These are phyloP conservation scores for Cranoglanis bouderius DNA, from an alignment of 2,113 vertebrate species.

Conservation along the genomic window DNA sequence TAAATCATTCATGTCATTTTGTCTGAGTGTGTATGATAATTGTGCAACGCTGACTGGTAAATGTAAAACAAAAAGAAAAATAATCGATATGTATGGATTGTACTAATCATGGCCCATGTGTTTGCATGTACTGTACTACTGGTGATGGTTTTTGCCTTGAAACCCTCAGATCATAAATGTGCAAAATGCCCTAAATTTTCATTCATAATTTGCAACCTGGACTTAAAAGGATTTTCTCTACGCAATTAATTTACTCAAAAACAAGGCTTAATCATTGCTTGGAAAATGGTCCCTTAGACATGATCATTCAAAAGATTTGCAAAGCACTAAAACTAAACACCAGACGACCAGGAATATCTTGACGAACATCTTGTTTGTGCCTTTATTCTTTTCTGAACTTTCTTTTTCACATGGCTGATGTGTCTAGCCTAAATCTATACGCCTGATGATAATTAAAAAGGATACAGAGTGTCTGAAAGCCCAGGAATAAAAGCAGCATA, in stretches of 20 bases:
- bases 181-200: neutral
- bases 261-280: neutral
- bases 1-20: neutral
- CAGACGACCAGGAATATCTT: neutral
- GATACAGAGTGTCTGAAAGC: neutral
- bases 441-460: slow-evolving; percentile 6
- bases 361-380: neutral
- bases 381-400: neutral
- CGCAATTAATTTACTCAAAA: neutral
- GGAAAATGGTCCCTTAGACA: neutral
- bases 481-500: slow-evolving; percentile 39
- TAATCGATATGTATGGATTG: neutral
- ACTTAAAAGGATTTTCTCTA: neutral
- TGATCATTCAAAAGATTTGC: slow-evolving; percentile 1
- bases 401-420: slow-evolving; percentile 23
- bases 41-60: too few relatives aligned
- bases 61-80: neutral
- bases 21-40: neutral
- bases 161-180: neutral
- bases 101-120: neutral
- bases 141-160: neutral
- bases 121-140: neutral
- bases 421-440: neutral
- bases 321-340: neutral
- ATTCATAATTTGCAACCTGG: slow-evolving; percentile 2